These are phyloP conservation scores for Epinotia nisella DNA, from an alignment of 2,888 invertebrate genomes.

Conservation along the genomic window DNA sequence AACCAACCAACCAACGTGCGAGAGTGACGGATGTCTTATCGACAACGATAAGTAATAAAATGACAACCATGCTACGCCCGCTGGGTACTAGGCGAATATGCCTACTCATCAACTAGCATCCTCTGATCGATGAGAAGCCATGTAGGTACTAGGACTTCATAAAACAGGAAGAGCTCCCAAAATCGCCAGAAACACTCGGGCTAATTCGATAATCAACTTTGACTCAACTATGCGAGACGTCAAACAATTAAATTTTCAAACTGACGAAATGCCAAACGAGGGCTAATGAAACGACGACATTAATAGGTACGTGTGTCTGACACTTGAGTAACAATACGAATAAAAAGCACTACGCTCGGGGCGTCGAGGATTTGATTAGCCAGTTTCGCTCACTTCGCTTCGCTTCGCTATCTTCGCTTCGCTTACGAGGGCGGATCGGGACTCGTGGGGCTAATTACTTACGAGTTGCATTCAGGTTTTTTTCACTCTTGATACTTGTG, in stretches of 20 bases:
- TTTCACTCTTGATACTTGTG: constrained; percentile 71
- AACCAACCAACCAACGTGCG: too few species aligned
- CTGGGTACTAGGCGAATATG: too few species aligned
- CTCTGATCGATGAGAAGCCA: too few species aligned
- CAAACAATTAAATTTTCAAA: constrained; percentile 27
- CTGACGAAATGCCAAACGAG: constrained; percentile 17
- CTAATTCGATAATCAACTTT: constrained; percentile 17
- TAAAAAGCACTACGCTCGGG: constrained; percentile 79
- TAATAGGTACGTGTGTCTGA: constrained; percentile 54
- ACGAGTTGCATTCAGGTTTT: constrained; percentile 83
- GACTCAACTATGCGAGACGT: constrained; percentile 26
- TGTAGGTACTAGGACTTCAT: background rate
- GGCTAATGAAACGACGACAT: constrained; percentile 38
- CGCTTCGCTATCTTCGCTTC: constrained; percentile 79
- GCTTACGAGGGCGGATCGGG: constrained; percentile 81
- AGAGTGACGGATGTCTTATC: too few species aligned
- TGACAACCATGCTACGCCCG: too few species aligned
- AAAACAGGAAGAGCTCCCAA: background rate
- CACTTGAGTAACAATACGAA: constrained; percentile 81
- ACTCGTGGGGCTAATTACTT: constrained; percentile 84
- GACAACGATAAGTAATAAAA: too few species aligned
- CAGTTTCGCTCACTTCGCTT: constrained; percentile 78
- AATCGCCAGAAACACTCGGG: background rate
- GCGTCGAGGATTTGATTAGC: constrained; percentile 84
- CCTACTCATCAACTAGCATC: too few species aligned